Evolutionary conservation across 2,113 vertebrate species (phyloP).

Genomic region (Myotis davidii): DNA sequence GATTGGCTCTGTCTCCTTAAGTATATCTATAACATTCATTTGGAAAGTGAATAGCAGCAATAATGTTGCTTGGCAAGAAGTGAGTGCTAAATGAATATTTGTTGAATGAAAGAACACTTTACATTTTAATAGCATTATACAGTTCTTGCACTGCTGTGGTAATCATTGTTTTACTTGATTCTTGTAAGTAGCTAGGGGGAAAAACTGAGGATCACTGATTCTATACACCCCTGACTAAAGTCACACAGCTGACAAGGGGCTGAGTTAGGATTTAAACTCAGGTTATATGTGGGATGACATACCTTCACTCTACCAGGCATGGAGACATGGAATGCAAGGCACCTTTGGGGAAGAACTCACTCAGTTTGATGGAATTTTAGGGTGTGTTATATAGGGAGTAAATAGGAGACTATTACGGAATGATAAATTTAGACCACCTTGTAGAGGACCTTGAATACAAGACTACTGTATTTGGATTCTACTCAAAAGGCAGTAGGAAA

Average conservation of each 20-base stretch:
- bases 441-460: not conserved
- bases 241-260: not conserved
- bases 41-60: slow-evolving; percentile 49
- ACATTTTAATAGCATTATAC: slow-evolving; percentile 34
- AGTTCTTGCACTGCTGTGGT: not conserved
- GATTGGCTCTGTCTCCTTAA: slow-evolving; percentile 2
- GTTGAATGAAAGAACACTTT: slow-evolving; percentile 39
- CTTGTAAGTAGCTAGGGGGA: slow-evolving; percentile 27
- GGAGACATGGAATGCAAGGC: not conserved
- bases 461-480: not conserved
- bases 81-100: slow-evolving; percentile 64
- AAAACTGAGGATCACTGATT: slow-evolving; percentile 7
- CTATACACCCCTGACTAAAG: not conserved
- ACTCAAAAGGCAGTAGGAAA: not conserved
- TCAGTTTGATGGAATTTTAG: slow-evolving; percentile 9
- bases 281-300: slow-evolving; percentile 9
- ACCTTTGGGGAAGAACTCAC: not conserved
- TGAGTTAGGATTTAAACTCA: slow-evolving; percentile 42
- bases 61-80: slow-evolving; percentile 52
- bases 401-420: not conserved
- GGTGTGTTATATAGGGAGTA: not conserved
- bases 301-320: not conserved
- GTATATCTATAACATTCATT: not conserved
- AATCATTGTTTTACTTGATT: slow-evolving; percentile 48
- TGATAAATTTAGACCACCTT: slow-evolving; percentile 9